phyloP scores from a whole-genome alignment of 2,113 vertebrate genomes.

The Indicator maculatus region DNA sequence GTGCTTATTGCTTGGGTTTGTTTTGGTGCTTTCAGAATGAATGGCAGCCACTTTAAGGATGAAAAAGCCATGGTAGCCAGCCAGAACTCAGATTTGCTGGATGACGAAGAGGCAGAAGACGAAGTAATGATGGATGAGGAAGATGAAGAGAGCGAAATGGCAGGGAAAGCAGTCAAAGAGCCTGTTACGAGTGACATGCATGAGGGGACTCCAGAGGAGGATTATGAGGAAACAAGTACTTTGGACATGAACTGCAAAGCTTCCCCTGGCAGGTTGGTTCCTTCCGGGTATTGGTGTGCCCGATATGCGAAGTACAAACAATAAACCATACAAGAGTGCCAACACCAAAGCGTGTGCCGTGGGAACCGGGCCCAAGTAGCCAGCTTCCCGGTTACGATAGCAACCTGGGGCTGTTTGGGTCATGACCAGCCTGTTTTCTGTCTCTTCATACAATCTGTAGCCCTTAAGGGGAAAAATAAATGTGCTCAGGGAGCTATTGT shows the following conservation, averaged over 20 bases:
- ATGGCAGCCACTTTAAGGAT: conserved; percentile 88
- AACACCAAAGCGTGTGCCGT: background rate
- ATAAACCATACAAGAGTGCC: conserved; percentile 32
- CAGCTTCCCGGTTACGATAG: conserved; percentile 1
- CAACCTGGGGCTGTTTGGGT: background rate
- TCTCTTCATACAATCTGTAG: background rate
- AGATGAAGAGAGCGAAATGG: conserved; percentile 81
- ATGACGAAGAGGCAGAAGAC: conserved; percentile 92
- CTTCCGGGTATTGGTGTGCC: conserved; percentile 17
- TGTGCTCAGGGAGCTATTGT: conserved; percentile 27
- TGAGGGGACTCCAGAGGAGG: conserved; percentile 83
- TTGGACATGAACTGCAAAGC: conserved; percentile 89
- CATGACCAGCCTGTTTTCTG: conserved; percentile 6
- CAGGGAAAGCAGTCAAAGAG: conserved; percentile 80
- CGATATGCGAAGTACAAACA: background rate
- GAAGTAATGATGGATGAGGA: conserved; percentile 90
- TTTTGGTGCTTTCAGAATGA: conserved; percentile 80
- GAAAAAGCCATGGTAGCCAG: conserved; percentile 85
- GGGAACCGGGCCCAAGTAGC: background rate
- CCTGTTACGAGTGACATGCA: conserved; percentile 73
- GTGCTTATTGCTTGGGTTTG: background rate
- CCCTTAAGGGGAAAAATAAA: background rate
- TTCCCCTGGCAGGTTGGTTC: conserved; percentile 87
- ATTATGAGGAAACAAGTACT: conserved; percentile 83
- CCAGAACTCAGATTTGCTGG: conserved; percentile 85